Base-by-base conservation (phyloP, 2,797 vertebrate species). In the Leptoclinus maculatus region DNA sequence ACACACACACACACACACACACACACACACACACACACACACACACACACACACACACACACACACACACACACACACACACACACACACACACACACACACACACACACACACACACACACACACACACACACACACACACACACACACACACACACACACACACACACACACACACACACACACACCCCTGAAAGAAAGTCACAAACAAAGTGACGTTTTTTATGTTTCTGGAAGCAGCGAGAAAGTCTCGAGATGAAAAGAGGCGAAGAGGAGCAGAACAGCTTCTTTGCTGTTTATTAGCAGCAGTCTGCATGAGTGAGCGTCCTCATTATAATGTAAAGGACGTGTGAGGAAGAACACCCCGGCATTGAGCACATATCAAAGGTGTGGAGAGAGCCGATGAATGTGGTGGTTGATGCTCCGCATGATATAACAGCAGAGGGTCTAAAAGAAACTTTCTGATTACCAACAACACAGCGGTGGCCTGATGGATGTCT, bases 321-420 rank as follows among this genome's bases (percentile, higher is more conserved):
- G 60, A 64, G 65, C 11, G 9, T 53, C 66, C 79, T 84, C 76
- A 76, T 84, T 78, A 78, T 10, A 43, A 76, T 5, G 57, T 45
- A 47, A 3, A 51, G 49, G 57, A 69, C 43, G n/a, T 38, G 51
- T 6, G 57, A 57, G 51, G 36, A 16, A 0, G 43, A 78, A 57
- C 54, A 23, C 7, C 29, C 1, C 47, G 2, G 68, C 29, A 4
- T 38, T 25, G 53, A 75, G 64, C 16, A 9, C 14, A 38, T 1
- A 62, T 79, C 66, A 69, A 71, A 85, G 53, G 58, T 51, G 78
- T 11, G 21, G 41, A n/a, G 47, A n/a, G 7, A 39, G 13, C 32
- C 47, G 3, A 21, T 3, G 17, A 19, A 23, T 16, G 11, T 25
- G 58, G 64, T 9, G 58, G 62, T 60, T 21, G 54, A 69, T 25